Percentiles rank a stretch among this genome's conserved stretches.
These are phyloP conservation scores for Choloepus hoffmanni DNA, from an alignment of 2,113 vertebrate genomes.

Conservation along the genomic window DNA sequence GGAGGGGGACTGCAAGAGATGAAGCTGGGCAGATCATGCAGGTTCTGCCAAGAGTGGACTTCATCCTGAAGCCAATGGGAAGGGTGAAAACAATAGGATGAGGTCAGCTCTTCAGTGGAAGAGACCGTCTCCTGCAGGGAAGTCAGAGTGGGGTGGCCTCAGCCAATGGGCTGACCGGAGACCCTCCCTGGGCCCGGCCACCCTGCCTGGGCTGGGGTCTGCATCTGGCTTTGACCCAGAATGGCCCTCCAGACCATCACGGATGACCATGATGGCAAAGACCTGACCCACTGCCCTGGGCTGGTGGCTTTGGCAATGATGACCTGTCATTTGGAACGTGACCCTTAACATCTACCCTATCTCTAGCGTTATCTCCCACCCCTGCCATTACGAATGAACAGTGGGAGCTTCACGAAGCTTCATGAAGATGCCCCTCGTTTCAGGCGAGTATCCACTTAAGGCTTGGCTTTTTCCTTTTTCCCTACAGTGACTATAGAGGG, in stretches of 20 bases:
- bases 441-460: slow-evolving; percentile 9
- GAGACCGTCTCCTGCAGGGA: neutral
- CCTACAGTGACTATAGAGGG: slow-evolving; percentile 63
- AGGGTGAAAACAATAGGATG: neutral
- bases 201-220: neutral
- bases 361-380: neutral
- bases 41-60: neutral
- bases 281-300: neutral
- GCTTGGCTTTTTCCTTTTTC: neutral
- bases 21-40: neutral
- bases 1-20: neutral
- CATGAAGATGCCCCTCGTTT: slow-evolving; percentile 51
- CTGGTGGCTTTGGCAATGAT: neutral
- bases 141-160: neutral
- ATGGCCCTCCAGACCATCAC: neutral
- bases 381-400: neutral
- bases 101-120: neutral
- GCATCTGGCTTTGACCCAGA: neutral
- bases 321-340: neutral
- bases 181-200: neutral
- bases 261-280: neutral
- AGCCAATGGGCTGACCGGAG: neutral
- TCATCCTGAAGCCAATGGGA: neutral
- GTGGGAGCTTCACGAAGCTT: neutral
- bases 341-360: neutral